These are phyloP conservation scores for Halcyon smyrnensis DNA, from an alignment of 2,797 vertebrate species.

Conservation along the genomic window DNA sequence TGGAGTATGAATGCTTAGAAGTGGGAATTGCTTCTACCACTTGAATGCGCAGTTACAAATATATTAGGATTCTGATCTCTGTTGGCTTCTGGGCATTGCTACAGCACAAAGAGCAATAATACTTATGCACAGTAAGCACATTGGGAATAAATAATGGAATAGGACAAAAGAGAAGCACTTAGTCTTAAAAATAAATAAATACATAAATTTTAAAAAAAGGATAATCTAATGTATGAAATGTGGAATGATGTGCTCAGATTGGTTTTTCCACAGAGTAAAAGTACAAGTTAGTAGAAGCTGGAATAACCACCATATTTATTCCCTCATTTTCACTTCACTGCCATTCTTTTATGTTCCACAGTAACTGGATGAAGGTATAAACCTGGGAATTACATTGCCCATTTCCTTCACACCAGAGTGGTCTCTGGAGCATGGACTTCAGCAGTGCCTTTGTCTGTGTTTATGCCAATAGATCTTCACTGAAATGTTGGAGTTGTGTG, in stretches of 20 bases:
- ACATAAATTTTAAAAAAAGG: too few species aligned
- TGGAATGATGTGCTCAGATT: background rate
- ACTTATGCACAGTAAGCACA: background rate
- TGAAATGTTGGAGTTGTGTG: background rate
- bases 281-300: background rate
- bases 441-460: background rate
- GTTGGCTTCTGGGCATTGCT: background rate
- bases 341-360: background rate
- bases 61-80: background rate
- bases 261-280: background rate
- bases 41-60: background rate
- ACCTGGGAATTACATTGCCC: background rate
- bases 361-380: background rate
- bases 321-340: background rate
- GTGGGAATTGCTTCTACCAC: background rate
- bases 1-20: background rate
- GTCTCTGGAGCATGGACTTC: background rate
- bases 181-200: background rate
- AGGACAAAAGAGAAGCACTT: background rate
- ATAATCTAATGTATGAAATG: background rate
- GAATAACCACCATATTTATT: background rate
- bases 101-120: background rate
- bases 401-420: background rate
- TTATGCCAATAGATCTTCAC: background rate
- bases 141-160: background rate